These are phyloP conservation scores for Arothron firmamentum DNA, from an alignment of 2,113 vertebrate genomes.

Conservation along the genomic window DNA sequence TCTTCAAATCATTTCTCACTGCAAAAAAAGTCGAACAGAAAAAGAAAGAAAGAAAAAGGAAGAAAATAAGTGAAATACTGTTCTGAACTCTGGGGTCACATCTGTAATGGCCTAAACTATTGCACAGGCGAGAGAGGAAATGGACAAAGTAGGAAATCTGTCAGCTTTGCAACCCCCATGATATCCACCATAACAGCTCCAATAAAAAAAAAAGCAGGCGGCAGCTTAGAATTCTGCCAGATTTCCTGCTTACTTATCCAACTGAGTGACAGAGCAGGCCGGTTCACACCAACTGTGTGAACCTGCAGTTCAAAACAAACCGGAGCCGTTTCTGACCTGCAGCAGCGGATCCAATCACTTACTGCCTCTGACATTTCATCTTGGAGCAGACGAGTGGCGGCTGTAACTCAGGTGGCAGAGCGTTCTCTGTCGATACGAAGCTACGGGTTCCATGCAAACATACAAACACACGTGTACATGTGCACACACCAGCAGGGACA, in stretches of 20 bases:
- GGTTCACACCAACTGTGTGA: conserved; percentile 5
- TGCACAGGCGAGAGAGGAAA: conserved; percentile 44
- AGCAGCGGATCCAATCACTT: conserved; percentile 22
- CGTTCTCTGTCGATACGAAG: too few species aligned
- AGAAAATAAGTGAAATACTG: conserved; percentile 50
- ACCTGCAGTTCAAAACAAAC: conserved; percentile 1
- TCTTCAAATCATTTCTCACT: too few species aligned
- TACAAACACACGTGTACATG: conserved; percentile 1
- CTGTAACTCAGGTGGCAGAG: too few species aligned
- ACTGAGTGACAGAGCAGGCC: not conserved
- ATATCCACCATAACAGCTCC: conserved; percentile 22
- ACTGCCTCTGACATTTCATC: conserved; percentile 17
- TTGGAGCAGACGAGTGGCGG: not conserved
- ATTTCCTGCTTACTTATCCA: conserved; percentile 53
- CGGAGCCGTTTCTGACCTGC: conserved; percentile 20
- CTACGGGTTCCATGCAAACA: too few species aligned
- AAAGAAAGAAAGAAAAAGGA: not conserved
- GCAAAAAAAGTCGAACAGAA: not conserved
- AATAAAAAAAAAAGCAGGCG: conserved; percentile 28
- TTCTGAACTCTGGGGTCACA: conserved; percentile 43
- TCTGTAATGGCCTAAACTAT: conserved; percentile 40
- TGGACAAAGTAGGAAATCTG: conserved; percentile 35
- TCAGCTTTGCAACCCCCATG: conserved; percentile 34
- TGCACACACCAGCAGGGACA: too few species aligned
- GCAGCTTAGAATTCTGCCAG: conserved; percentile 37